These are phyloP conservation scores for Pollenia angustigena DNA, from an alignment of 2,888 invertebrate genomes.

Conservation along the genomic window DNA sequence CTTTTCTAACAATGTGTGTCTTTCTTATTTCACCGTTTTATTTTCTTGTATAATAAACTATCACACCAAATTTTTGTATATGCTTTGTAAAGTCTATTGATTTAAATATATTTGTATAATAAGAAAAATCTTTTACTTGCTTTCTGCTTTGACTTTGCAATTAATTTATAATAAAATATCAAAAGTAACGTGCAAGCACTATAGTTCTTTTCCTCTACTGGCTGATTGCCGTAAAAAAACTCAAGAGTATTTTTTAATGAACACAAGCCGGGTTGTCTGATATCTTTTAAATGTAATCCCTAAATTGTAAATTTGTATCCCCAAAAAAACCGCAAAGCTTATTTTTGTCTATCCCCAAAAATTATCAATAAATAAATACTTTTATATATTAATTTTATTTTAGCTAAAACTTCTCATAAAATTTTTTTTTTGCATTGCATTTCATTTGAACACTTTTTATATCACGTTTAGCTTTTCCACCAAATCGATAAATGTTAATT, in stretches of 20 bases:
- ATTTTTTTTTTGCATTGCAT: no score
- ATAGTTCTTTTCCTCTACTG: constrained; percentile 1
- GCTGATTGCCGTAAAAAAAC: constrained; percentile 8
- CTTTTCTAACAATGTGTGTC: background rate
- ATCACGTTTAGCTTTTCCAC: no score
- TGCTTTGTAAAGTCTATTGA: constrained; percentile 13
- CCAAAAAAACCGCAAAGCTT: no score
- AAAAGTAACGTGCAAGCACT: constrained; percentile 68
- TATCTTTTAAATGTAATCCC: no score
- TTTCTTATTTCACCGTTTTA: background rate
- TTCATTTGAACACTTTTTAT: no score
- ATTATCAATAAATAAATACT: no score
- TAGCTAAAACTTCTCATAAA: no score
- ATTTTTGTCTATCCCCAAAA: no score
- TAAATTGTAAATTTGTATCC: no score
- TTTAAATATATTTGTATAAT: constrained; percentile 16
- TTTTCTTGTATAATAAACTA: constrained; percentile 11
- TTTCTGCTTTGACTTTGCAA: constrained; percentile 40
- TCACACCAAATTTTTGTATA: background rate
- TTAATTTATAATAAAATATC: constrained; percentile 57
- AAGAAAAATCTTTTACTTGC: constrained; percentile 6
- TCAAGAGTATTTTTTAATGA: constrained; percentile 41
- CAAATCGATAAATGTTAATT: no score
- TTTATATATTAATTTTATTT: no score
- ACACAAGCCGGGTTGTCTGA: background rate